Percentiles rank a stretch among this genome's conserved stretches.
These are phyloP conservation scores for Pomacea canaliculata DNA, from an alignment of 2,888 invertebrate genomes.

Conservation along the genomic window DNA sequence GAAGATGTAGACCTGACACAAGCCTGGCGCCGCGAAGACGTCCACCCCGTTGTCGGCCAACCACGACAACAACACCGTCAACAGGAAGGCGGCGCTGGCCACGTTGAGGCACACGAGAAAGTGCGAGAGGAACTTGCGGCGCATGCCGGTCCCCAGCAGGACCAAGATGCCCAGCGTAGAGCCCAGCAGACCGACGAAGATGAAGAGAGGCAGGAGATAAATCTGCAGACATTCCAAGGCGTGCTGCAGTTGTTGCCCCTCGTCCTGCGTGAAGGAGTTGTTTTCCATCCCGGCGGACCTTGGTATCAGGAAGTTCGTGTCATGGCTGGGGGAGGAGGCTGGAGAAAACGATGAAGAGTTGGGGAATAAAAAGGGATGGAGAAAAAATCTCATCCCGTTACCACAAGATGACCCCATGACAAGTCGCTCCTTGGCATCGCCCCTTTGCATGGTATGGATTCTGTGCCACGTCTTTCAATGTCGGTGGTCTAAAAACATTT, in stretches of 20 bases:
- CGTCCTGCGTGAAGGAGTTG: not conserved
- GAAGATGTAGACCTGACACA: slow-evolving; percentile 53
- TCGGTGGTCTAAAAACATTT: too few species aligned
- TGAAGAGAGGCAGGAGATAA: slow-evolving; percentile 43
- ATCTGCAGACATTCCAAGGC: slow-evolving; percentile 31
- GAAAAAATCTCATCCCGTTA: too few species aligned
- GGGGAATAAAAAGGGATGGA: too few species aligned
- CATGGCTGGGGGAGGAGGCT: too few species aligned
- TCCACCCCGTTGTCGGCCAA: slow-evolving; percentile 43
- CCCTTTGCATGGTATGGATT: too few species aligned
- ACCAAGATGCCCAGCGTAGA: slow-evolving; percentile 39
- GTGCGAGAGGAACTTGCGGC: slow-evolving; percentile 48
- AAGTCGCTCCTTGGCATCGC: too few species aligned
- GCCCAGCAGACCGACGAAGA: slow-evolving; percentile 39
- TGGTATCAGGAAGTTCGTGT: too few species aligned
- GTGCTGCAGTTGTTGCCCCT: slow-evolving; percentile 1
- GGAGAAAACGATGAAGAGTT: too few species aligned
- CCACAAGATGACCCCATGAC: too few species aligned
- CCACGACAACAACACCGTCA: slow-evolving; percentile 48
- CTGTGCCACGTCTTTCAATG: too few species aligned
- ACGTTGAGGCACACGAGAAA: slow-evolving; percentile 46
- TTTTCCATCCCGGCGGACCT: too few species aligned
- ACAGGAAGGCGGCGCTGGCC: slow-evolving; percentile 45
- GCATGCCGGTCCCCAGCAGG: slow-evolving; percentile 41
- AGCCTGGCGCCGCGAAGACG: slow-evolving; percentile 47